Evolutionary conservation across 2,888 invertebrate genomes (phyloP).

Genomic region (Epinotia bilunana): DNA sequence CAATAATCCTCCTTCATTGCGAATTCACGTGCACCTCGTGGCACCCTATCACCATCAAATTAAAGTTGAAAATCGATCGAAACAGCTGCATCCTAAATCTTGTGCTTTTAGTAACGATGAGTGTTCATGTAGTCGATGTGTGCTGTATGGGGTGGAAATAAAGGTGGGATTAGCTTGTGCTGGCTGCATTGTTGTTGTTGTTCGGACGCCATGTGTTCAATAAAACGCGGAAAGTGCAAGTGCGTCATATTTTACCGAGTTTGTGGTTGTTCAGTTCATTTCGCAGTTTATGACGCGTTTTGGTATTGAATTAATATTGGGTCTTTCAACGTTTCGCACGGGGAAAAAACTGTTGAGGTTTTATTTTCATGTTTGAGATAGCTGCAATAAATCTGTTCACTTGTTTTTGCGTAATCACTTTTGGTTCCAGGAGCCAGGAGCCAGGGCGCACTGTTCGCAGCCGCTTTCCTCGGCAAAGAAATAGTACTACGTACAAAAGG

Average conservation of each 20-base stretch:
- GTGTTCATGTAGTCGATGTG: neutral
- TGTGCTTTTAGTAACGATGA: neutral
- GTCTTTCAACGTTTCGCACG: neutral
- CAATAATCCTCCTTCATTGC: constrained; percentile 3
- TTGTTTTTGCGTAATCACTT: no score
- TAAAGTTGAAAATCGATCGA: neutral
- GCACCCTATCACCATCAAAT: neutral
- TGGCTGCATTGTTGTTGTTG: neutral
- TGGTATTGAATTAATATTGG: constrained; percentile 1
- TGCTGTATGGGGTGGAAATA: neutral
- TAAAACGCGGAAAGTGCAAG: constrained; percentile 17
- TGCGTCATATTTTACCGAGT: constrained; percentile 15
- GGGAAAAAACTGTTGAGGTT: neutral
- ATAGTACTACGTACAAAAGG: no score
- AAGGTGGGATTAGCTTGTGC: neutral
- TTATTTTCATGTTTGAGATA: neutral
- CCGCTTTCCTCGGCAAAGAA: no score
- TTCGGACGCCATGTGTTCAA: constrained; percentile 5
- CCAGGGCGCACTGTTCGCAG: no score
- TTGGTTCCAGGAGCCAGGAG: no score
- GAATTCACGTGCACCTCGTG: neutral
- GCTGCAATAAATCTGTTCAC: no score
- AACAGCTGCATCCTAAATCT: neutral
- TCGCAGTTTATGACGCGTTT: constrained; percentile 17
- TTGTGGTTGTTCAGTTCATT: constrained; percentile 23